Evolutionary conservation across 1,140 invertebrate species (phyloP), one percentile per base, ranked within the genome.

Genomic region (Plectrocnemia conspersa): DNA sequence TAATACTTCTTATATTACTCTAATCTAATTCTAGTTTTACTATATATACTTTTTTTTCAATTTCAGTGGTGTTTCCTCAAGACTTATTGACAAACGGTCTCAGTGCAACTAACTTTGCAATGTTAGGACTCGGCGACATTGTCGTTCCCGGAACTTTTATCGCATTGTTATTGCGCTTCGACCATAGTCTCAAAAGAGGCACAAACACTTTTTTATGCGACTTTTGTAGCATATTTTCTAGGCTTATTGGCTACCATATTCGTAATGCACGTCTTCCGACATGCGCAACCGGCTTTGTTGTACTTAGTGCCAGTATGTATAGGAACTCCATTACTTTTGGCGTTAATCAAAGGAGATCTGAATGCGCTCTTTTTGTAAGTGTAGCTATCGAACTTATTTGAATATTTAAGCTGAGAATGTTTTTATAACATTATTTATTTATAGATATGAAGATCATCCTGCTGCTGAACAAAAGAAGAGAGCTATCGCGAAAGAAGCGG

Each of bases 131-230:
- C 3, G 97, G 97, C 16, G 97, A 99, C 69, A 98, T 99, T 65
- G 96, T 99, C 6, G 91, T 99, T 63, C 97, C 97, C 15, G 97
- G 97, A 54, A 98, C 99, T 61, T 99, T 99, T 70, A 98, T 99
- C 68, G 97, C 97, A 1, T 79, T 99, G 1, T 76, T 99, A 13
- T 79, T 98, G 11, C 82, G 97, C 64, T 99, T 97, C 76, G 97
- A 99, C 78, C 80, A 88, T 61, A 95, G 91, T 68, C 77, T 93
- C 46, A 90, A 91, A 62, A 82, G 93, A 19, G 88, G 91, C 64
- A 83, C 83, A 1, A 87, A 92, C 65, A 83, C 86, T 2, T 70
- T 99, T 98, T 75, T 88, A 93, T 66, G 80, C 89, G n/a, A 91
- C 93, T 25, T 91, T 98, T 68, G 71, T 85, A 40, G 96, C 97